phyloP scores from a whole-genome alignment of 2,113 vertebrate species.

The Cairina moschata region DNA sequence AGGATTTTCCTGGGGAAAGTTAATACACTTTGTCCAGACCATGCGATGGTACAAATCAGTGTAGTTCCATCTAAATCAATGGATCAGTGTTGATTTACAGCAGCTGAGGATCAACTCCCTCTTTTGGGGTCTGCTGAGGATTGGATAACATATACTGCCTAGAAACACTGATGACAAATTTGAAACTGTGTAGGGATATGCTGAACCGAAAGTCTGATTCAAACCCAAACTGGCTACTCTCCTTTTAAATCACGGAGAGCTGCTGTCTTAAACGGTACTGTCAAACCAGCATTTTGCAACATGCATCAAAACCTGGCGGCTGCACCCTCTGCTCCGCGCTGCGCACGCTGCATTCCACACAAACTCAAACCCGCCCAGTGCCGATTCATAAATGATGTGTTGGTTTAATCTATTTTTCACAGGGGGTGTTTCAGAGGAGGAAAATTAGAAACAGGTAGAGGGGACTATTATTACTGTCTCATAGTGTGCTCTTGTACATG shows the following conservation, averaged over 20 bases:
- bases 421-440: conserved; percentile 82
- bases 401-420: conserved; percentile 85
- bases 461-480: conserved; percentile 80
- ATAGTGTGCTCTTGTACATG: conserved; percentile 82
- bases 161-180: conserved; percentile 68
- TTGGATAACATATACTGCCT: conserved; percentile 54
- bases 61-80: conserved; percentile 68
- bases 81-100: conserved; percentile 70
- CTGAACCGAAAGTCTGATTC: conserved; percentile 62
- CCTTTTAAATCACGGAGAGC: conserved; percentile 69
- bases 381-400: conserved; percentile 80
- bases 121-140: conserved; percentile 44
- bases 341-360: conserved; percentile 63
- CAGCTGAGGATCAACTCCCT: conserved; percentile 62
- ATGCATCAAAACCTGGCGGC: conserved; percentile 60
- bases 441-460: conserved; percentile 87
- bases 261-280: conserved; percentile 70
- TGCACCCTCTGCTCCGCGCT: conserved; percentile 51
- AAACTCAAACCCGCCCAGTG: conserved; percentile 55
- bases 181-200: conserved; percentile 59
- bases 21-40: conserved; percentile 66
- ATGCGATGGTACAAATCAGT: conserved; percentile 69
- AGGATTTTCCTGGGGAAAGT: conserved; percentile 62
- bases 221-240: conserved; percentile 68
- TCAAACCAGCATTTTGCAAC: conserved; percentile 69